Evolutionary conservation across 2,888 invertebrate genomes (phyloP).

Genomic region (Papilio elwesi): DNA sequence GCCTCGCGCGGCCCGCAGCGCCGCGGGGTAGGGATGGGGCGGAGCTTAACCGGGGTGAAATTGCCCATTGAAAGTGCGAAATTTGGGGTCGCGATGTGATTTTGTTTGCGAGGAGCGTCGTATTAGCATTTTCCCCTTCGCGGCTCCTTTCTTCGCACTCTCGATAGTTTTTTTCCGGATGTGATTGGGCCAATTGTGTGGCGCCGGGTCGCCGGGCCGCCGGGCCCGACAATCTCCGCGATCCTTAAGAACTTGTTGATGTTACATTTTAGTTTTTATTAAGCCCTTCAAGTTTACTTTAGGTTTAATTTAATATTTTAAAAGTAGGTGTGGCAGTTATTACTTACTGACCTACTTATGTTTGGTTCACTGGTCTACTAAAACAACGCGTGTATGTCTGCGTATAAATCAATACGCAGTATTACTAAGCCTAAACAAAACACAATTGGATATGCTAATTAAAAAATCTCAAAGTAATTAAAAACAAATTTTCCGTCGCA

Average conservation of each 20-base stretch:
- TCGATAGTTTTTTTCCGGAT: constrained; percentile 64
- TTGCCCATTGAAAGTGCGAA: constrained; percentile 83
- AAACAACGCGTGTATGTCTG: neutral
- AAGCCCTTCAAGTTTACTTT: constrained; percentile 26
- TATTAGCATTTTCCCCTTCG: constrained; percentile 79
- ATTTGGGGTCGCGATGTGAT: constrained; percentile 82
- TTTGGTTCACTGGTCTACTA: neutral
- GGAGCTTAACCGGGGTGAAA: constrained; percentile 60
- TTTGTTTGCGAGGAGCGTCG: constrained; percentile 79
- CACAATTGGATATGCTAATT: constrained; percentile 34
- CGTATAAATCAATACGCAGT: neutral
- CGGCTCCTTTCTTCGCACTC: constrained; percentile 61
- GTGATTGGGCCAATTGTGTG: constrained; percentile 81
- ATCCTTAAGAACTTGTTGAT: constrained; percentile 55
- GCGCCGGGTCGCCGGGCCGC: constrained; percentile 54
- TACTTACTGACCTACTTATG: neutral
- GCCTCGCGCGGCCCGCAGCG: constrained; percentile 51
- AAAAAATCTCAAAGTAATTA: constrained; percentile 40
- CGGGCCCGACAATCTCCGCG: constrained; percentile 50
- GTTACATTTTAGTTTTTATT: constrained; percentile 42
- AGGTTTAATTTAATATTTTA: constrained; percentile 1
- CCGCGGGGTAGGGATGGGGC: constrained; percentile 56
- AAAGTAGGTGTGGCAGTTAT: neutral
- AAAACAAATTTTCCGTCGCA: constrained; percentile 38
- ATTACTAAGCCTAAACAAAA: neutral